Percentiles rank a stretch among this genome's conserved stretches.
phyloP scores from a whole-genome alignment of 92 coral and sea anemone genomes.

The Plumapathes pennacea region DNA sequence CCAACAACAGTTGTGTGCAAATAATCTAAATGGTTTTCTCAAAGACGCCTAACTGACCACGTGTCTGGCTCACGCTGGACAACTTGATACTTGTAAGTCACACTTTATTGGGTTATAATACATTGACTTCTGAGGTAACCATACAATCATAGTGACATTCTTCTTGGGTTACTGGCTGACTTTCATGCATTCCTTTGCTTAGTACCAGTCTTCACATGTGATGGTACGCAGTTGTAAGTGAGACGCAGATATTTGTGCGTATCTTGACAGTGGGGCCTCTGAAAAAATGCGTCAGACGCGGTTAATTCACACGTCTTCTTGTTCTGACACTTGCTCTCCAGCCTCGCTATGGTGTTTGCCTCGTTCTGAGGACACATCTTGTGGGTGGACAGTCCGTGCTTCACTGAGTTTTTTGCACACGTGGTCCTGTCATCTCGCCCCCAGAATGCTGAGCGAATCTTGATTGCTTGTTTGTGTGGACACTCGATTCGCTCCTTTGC shows the following conservation, averaged over 20 bases:
- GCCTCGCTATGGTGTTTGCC: constrained; percentile 71
- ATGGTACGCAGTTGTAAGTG: constrained; percentile 78
- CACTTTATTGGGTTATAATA: too few species aligned
- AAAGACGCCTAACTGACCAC: too few species aligned
- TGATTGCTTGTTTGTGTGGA: constrained; percentile 71
- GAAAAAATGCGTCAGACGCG: constrained; percentile 76
- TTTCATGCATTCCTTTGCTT: too few species aligned
- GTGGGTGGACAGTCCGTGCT: constrained; percentile 72
- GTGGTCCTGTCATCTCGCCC: constrained; percentile 82
- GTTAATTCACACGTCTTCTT: constrained; percentile 83
- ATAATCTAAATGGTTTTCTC: too few species aligned
- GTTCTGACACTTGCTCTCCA: constrained; percentile 76
- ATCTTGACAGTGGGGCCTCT: constrained; percentile 82
- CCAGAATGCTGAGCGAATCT: constrained; percentile 81
- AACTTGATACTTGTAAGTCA: too few species aligned
- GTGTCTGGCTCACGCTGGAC: too few species aligned
- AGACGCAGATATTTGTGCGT: constrained; percentile 73
- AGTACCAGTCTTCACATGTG: too few species aligned
- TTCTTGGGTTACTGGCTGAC: too few species aligned
- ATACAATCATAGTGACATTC: too few species aligned
- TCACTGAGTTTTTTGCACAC: constrained; percentile 68
- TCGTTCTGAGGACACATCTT: constrained; percentile 87
- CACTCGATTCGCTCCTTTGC: constrained; percentile 89
- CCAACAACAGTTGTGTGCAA: too few species aligned
- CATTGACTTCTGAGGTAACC: too few species aligned